These are phyloP conservation scores for Eupsittula cactorum DNA, from an alignment of 2,113 vertebrate species.

Conservation along the genomic window DNA sequence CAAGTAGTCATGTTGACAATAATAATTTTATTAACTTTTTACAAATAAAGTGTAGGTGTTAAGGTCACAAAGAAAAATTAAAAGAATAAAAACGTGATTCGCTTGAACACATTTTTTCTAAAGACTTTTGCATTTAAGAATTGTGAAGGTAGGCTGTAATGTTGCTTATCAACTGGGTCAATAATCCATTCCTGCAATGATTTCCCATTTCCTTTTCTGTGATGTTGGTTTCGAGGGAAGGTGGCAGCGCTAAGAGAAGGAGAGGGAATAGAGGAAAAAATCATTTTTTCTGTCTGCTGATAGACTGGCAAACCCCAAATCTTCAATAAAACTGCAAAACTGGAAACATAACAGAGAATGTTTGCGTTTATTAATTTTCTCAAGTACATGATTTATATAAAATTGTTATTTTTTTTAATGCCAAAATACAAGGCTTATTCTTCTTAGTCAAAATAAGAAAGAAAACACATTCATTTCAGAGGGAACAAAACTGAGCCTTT, in stretches of 20 bases:
- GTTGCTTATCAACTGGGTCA: background rate
- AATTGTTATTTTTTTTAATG: background rate
- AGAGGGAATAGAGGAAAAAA: background rate
- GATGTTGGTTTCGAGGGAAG: background rate
- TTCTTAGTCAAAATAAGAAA: background rate
- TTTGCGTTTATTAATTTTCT: background rate
- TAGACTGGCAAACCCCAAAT: background rate
- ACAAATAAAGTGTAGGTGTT: background rate
- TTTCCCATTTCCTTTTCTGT: background rate
- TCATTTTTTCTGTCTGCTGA: background rate
- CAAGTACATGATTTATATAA: background rate
- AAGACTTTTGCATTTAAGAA: conserved; percentile 16
- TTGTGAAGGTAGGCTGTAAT: background rate
- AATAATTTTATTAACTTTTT: background rate
- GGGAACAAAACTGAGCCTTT: background rate
- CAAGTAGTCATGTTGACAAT: conserved; percentile 22
- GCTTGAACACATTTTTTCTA: background rate
- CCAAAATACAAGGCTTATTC: background rate
- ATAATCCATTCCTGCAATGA: background rate
- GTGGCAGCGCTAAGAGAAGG: background rate
- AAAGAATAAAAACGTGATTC: background rate
- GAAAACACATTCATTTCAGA: background rate
- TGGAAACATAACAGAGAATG: background rate
- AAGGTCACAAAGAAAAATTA: background rate
- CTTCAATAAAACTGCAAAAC: background rate